Evolutionary conservation across 2,797 vertebrate species (phyloP).

Genomic region (Pantherophis alleghaniensis): DNA sequence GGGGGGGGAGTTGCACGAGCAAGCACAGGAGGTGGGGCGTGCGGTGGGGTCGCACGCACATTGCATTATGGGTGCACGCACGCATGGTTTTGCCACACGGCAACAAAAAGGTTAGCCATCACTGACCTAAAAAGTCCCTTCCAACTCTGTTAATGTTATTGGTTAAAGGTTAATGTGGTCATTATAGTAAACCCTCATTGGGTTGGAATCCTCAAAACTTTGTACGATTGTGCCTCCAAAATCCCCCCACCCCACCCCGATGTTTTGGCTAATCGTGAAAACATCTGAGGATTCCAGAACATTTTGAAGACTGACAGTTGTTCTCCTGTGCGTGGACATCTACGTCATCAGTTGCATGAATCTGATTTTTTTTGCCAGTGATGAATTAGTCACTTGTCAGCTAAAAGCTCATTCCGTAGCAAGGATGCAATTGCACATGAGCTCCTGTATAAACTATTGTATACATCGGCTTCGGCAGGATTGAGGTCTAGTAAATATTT

Average conservation of each 20-base stretch:
- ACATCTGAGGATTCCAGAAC: not conserved
- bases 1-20: accelerated
- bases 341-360: not conserved
- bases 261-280: not conserved
- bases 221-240: not conserved
- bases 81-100: too few species aligned
- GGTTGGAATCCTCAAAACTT: not conserved
- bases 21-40: too few species aligned
- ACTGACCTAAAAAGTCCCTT: too few species aligned
- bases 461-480: not conserved
- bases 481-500: not conserved
- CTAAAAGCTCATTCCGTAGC: not conserved
- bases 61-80: too few species aligned
- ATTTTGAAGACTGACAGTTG: not conserved
- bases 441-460: not conserved
- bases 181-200: not conserved
- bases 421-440: not conserved
- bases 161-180: too few species aligned
- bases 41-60: too few species aligned
- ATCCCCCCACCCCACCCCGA: not conserved
- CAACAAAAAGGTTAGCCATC: too few species aligned
- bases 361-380: not conserved
- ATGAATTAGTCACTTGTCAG: not conserved
- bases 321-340: not conserved
- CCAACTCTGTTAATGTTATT: too few species aligned